phyloP scores from a whole-genome alignment of 2,113 vertebrate species.

The Pseudorectes ferrugineus region DNA sequence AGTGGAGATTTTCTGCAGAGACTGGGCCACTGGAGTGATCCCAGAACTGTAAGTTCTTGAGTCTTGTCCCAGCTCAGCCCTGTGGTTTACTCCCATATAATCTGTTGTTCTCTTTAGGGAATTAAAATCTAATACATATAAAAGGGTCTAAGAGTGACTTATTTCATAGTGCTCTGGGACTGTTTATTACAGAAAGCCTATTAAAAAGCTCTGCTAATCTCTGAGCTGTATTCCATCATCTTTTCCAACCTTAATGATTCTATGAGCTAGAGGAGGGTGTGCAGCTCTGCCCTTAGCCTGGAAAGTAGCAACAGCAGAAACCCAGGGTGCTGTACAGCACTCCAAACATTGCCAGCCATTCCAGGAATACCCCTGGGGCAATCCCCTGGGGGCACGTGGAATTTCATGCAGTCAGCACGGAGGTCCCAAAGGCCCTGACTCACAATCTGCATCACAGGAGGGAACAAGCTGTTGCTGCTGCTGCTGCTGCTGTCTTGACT shows the following conservation, averaged over 20 bases:
- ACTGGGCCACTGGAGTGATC: not conserved
- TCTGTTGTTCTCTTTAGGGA: not conserved
- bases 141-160: not conserved
- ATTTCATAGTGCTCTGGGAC: not conserved
- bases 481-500: not conserved
- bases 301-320: not conserved
- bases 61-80: not conserved
- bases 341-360: not conserved
- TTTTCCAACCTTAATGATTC: not conserved
- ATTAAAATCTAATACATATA: constrained; percentile 2
- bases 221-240: not conserved
- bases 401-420: not conserved
- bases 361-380: not conserved
- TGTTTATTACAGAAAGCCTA: constrained; percentile 17
- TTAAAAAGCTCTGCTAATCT: not conserved
- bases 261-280: not conserved
- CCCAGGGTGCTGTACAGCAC: not conserved
- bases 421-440: not conserved
- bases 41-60: not conserved
- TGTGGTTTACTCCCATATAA: not conserved
- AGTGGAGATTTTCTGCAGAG: not conserved
- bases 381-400: not conserved
- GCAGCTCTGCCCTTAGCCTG: not conserved
- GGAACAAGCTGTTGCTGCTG: not conserved
- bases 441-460: not conserved